Evolutionary conservation across 2,888 invertebrate genomes (phyloP), one percentile per base, ranked within the genome.

Genomic region (Pseudococcus jackbeardsleyi): DNA sequence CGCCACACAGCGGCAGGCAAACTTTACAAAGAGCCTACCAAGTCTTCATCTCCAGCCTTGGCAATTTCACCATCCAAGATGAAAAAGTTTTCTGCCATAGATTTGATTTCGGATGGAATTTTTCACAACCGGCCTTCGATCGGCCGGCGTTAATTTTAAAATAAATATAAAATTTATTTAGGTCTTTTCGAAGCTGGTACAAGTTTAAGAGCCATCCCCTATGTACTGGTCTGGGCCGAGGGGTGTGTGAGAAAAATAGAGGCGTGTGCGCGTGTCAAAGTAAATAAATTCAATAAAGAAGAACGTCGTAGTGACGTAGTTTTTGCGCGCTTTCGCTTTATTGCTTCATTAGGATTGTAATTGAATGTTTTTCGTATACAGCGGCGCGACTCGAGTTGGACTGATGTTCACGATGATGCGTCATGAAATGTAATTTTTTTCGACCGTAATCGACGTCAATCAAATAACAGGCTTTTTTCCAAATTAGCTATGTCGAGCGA

Each of bases 251-350:
- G 46, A 12, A 46, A 33, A 46, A 33, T 33, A 33, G 26, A 33
- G 26, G 26, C 26, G 68, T 33, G 33, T 72, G 68, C 15, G 68
- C 33, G 68, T 11, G 33, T 33, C 11, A 72, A 72, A 72, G 26
- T 72, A 72, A 72, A 72, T 72, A 72, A 72, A 72, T 72, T 72
- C 68, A 72, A 72, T 26, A 26, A 72, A 22, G 68, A 72, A 72
- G 3, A 72, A 26, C 68, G 33, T 33, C 68, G 33, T 33, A 7
- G 15, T 72, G 68, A 72, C 68, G 68, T 72, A 72, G 68, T 33
- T 33, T 72, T 72, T 72, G 33, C 26, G 68, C 26, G 68, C 68
- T 72, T 72, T 72, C 33, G 68, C 68, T 72, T 72, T 72, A 72
- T 72, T 72, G 68, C 68, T 72, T 72, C 68, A 33, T 72, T 72